These are phyloP conservation scores for Poecile atricapillus DNA, from an alignment of 2,113 vertebrate genomes.

Conservation along the genomic window DNA sequence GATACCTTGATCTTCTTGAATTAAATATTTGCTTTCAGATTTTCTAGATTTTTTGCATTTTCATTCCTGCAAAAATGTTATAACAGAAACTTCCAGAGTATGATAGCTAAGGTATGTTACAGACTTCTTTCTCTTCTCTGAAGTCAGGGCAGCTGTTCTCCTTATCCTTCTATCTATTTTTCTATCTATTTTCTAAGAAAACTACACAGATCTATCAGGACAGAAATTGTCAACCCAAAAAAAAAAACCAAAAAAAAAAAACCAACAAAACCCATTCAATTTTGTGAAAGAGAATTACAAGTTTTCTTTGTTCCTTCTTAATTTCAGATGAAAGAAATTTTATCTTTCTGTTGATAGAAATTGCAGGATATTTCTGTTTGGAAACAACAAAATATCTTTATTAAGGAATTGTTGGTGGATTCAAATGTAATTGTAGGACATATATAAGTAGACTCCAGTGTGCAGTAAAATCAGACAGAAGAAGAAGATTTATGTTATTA, in stretches of 20 bases:
- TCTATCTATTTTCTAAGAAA: background rate
- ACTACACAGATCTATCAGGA: background rate
- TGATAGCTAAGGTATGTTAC: background rate
- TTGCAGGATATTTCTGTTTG: background rate
- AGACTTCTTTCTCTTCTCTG: background rate
- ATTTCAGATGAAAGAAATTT: background rate
- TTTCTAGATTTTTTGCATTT: background rate
- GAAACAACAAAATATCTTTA: background rate
- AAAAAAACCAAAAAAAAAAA: background rate
- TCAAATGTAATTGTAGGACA: background rate
- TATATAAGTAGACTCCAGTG: background rate
- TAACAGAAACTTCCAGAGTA: background rate
- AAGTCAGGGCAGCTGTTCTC: background rate
- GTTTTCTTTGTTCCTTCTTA: background rate
- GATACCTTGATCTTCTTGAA: background rate
- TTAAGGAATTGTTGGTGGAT: background rate
- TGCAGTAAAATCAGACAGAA: background rate
- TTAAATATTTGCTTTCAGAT: background rate
- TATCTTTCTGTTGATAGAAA: background rate
- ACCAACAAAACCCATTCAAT: background rate
- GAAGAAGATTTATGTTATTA: background rate
- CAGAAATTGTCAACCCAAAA: background rate
- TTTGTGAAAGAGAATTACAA: background rate
- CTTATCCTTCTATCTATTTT: background rate
- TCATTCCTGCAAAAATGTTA: background rate